phyloP scores from a whole-genome alignment of 2,797 vertebrate species.

The Cuniculus paca region DNA sequence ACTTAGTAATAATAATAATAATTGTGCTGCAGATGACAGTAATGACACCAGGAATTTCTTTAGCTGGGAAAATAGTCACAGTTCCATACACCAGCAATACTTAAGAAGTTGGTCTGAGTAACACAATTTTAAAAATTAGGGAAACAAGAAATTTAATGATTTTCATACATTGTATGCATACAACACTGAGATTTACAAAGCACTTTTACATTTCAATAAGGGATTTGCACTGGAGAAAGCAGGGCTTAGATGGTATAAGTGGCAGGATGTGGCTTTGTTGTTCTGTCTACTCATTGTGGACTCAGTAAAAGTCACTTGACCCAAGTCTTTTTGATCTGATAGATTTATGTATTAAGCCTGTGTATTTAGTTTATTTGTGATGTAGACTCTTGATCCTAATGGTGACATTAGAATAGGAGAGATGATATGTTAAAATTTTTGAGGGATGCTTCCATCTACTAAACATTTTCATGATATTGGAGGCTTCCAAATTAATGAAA shows the following conservation, averaged over 20 bases:
- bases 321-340: constrained; percentile 11
- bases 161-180: neutral
- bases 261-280: constrained; percentile 24
- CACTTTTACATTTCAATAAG: constrained; percentile 33
- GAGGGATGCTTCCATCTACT: neutral
- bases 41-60: neutral
- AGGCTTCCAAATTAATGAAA: neutral
- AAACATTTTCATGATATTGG: neutral
- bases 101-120: constrained; percentile 7
- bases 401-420: constrained; percentile 25
- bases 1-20: neutral
- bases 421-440: neutral
- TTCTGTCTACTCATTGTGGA: neutral
- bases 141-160: constrained; percentile 43
- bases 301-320: neutral
- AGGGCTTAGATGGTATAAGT: neutral
- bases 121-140: constrained; percentile 10
- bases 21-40: neutral
- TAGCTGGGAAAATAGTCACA: constrained; percentile 12
- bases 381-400: constrained; percentile 1
- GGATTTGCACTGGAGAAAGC: neutral
- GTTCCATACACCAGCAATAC: neutral
- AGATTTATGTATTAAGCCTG: neutral
- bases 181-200: constrained; percentile 41
- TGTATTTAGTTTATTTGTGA: constrained; percentile 38